Base-by-base conservation (phyloP, 30 jellyfish, hydroid and myxozoan species). In the Turritopsis rubra region DNA sequence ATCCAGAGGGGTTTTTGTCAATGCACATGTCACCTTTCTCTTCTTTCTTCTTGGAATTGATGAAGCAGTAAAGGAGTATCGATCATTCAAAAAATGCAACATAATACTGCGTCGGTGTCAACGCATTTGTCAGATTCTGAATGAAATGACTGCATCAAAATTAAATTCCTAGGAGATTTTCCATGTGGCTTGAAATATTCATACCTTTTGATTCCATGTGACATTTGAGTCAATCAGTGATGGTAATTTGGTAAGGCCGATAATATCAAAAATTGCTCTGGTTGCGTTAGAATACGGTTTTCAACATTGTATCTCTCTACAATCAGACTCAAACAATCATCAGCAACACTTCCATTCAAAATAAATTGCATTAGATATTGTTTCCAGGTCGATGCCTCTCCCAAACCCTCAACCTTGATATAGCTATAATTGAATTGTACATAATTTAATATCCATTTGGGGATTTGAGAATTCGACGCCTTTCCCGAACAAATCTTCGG, bases 141-240 rank as follows among this genome's bases (percentile, higher is more conserved):
- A 54, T 54, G 18, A 16, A 54, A 54, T 16, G 72, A 18, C n/a
- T 54, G 72, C n/a, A n/a, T n/a, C n/a, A 54, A 54, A 16, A 54
- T 54, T 54, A 54, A 54, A n/a, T 54, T 54, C 72, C 72, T 54
- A n/a, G 72, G 72, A 54, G 72, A 54, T 54, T 54, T 54, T 16
- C 72, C 72, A 54, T 54, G 72, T n/a, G 72, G 72, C 72, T 54
- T 18, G n/a, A 54, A 54, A 54, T 54, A 54, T 54, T 54, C 72
- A 54, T 54, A 16, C n/a, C 72, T 54, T 54, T 54, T 54, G n/a
- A 54, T 54, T 54, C 72, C 72, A 54, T 54, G 72, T 18, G 72
- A 54, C n/a, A 54, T 18, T 16, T 54, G 72, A 54, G 19, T 16
- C n/a, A 54, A 54, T n/a, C 72, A 54, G n/a, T 54, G n/a, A 54